These are phyloP conservation scores for Sminthurides bifidus DNA, from an alignment of 1,140 invertebrate species.

Conservation along the genomic window DNA sequence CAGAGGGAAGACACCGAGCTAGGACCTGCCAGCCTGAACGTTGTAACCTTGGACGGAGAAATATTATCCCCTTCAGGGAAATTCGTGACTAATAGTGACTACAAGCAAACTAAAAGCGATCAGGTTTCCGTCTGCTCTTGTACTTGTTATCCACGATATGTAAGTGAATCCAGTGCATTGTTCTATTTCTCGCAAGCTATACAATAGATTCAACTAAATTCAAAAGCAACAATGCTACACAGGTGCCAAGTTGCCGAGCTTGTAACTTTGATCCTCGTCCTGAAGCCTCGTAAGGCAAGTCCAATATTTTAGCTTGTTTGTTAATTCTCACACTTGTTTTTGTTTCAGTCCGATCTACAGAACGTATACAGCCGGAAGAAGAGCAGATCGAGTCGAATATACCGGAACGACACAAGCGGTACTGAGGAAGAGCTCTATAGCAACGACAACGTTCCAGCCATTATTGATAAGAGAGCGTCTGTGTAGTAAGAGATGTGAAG, in stretches of 20 bases:
- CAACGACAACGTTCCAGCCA: slow-evolving; percentile 23
- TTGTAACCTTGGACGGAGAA: slow-evolving; percentile 77
- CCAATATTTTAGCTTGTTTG: not conserved
- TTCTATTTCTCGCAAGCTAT: not conserved
- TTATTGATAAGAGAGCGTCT: slow-evolving; percentile 24
- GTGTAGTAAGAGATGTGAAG: too few species aligned
- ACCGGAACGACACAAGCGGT: slow-evolving; percentile 20
- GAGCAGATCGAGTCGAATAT: slow-evolving; percentile 26
- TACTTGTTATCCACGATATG: slow-evolving; percentile 42
- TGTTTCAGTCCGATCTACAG: slow-evolving; percentile 23
- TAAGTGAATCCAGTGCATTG: slow-evolving; percentile 12
- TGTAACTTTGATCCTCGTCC: not conserved
- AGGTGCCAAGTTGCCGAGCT: not conserved
- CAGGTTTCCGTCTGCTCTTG: slow-evolving; percentile 61
- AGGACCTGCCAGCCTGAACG: slow-evolving; percentile 54
- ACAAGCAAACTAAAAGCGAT: slow-evolving; percentile 41
- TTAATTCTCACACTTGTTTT: slow-evolving; percentile 20
- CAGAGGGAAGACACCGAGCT: slow-evolving; percentile 53
- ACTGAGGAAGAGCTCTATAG: slow-evolving; percentile 27
- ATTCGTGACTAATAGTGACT: slow-evolving; percentile 53
- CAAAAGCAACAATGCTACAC: not conserved
- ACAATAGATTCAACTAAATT: not conserved
- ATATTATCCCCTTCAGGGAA: slow-evolving; percentile 82
- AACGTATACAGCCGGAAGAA: slow-evolving; percentile 23
- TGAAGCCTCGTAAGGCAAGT: not conserved